Conservation (phyloP, 2,888 invertebrate species). For the Xanthorhoe designata region DNA sequence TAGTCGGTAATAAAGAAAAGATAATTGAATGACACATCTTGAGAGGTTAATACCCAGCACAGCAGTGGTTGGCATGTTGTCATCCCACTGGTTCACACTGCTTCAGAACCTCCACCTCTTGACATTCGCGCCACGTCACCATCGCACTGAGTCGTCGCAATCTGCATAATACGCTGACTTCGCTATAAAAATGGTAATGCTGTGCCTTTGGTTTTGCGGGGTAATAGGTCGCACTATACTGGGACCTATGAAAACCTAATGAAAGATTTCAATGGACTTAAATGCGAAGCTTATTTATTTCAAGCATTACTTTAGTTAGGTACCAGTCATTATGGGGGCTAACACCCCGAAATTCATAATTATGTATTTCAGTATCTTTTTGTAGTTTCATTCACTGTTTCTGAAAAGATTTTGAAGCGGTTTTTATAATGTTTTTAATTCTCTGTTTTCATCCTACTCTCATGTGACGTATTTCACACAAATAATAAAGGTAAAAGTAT, state of each 20-base stretch:
- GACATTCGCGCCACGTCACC: constrained; percentile 36
- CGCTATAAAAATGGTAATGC: constrained; percentile 82
- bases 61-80: not conserved
- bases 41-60: no score
- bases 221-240: constrained; percentile 61
- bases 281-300: not conserved
- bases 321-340: no score
- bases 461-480: no score
- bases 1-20: no score
- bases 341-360: no score
- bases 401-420: no score
- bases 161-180: constrained; percentile 80
- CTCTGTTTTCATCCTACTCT: no score
- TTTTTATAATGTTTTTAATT: no score
- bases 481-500: no score
- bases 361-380: no score
- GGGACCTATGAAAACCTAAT: constrained; percentile 44
- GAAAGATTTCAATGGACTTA: constrained; percentile 13
- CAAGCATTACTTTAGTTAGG: not conserved
- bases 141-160: constrained; percentile 64
- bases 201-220: constrained; percentile 57
- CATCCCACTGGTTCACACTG: not conserved
- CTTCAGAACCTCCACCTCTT: constrained; percentile 30
- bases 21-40: no score
- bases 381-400: no score